Conservation (phyloP, 1,140 invertebrate species). For the Samia ricini region DNA sequence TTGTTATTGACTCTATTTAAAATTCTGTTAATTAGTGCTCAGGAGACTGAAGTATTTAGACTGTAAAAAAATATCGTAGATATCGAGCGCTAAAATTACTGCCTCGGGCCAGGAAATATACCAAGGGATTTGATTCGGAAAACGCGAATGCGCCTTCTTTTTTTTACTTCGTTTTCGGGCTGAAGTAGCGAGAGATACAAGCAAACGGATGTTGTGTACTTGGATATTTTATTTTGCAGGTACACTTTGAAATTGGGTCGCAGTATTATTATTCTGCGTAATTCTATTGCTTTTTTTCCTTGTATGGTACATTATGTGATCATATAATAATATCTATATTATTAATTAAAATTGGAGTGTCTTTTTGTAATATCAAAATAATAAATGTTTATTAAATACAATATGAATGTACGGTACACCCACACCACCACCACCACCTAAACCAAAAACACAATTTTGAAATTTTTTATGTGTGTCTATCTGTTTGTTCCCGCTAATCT, state of each 20-base stretch:
- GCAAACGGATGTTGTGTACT: constrained; percentile 16
- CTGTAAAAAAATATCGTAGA: constrained; percentile 36
- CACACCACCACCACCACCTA: too few relatives aligned
- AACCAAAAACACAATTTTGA: too few relatives aligned
- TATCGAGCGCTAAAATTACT: constrained; percentile 15
- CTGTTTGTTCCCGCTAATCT: too few relatives aligned
- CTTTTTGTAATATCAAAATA: too few relatives aligned
- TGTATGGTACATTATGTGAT: too few relatives aligned
- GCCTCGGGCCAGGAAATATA: constrained; percentile 21
- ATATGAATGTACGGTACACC: too few relatives aligned
- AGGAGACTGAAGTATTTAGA: constrained; percentile 31
- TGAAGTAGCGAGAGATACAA: constrained; percentile 17
- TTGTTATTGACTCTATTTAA: constrained; percentile 20
- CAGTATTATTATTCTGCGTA: too few relatives aligned
- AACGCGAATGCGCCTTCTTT: constrained; percentile 16
- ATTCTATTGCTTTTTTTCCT: too few relatives aligned
- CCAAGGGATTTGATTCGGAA: constrained; percentile 36
- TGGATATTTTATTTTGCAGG: constrained; percentile 1
- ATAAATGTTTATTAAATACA: too few relatives aligned
- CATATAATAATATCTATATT: too few relatives aligned
- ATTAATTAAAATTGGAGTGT: too few relatives aligned
- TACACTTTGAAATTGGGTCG: neutral
- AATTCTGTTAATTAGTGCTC: constrained; percentile 40
- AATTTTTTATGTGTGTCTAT: too few relatives aligned
- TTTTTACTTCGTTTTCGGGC: constrained; percentile 15